Evolutionary conservation across 2,113 vertebrate genomes (phyloP).

Genomic region (Centropristis striata): DNA sequence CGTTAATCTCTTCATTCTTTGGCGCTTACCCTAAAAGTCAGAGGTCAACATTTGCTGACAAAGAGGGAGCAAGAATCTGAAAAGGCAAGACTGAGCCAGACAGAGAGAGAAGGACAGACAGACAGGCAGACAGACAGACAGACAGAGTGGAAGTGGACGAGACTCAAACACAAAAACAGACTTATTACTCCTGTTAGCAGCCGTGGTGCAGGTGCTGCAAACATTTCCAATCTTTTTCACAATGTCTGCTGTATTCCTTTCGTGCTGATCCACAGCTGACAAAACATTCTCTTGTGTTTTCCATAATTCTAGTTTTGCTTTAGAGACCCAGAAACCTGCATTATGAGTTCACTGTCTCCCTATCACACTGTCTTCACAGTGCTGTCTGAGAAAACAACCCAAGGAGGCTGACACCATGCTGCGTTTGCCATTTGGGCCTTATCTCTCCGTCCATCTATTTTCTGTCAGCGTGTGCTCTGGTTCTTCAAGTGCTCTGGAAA

Average conservation of each 20-base stretch:
- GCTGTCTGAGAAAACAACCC: conserved; percentile 6
- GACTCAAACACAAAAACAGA: neutral
- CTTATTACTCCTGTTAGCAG: neutral
- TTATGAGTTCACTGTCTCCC: neutral
- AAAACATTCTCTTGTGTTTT: conserved; percentile 19
- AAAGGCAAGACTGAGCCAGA: neutral
- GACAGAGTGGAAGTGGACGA: neutral
- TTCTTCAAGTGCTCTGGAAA: conserved; percentile 12
- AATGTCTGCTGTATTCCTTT: neutral
- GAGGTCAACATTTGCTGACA: conserved; percentile 16
- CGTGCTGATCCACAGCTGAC: conserved; percentile 37
- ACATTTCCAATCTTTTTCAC: neutral
- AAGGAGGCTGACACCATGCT: neutral
- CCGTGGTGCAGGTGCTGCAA: conserved; percentile 1
- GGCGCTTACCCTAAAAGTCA: neutral
- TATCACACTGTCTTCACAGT: no score
- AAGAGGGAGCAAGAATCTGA: neutral
- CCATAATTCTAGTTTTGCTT: neutral
- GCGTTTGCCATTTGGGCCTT: neutral
- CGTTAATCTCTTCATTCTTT: neutral
- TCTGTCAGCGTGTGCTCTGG: neutral
- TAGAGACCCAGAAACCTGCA: neutral
- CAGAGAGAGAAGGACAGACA: neutral
- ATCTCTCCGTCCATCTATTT: neutral
- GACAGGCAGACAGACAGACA: neutral